A percentile compares a stretch with the other conserved stretches of the same genome.
Conservation (phyloP, 1,140 invertebrate species). For the Rhagoletis zephyria region DNA sequence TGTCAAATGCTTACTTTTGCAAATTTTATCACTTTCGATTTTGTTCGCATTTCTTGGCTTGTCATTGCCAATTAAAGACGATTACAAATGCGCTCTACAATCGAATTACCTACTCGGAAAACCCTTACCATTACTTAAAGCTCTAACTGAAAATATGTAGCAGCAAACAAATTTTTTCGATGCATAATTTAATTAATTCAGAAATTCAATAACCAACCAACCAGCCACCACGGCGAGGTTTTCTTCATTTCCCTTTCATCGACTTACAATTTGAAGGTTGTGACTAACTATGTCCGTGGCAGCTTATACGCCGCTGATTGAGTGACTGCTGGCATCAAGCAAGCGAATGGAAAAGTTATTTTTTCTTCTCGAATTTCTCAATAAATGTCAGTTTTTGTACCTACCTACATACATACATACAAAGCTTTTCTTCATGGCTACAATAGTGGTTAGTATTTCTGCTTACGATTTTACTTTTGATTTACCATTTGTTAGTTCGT, state of each 20-base stretch:
- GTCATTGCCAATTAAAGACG: neutral
- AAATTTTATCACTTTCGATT: neutral
- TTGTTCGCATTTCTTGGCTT: neutral
- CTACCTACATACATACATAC: no score
- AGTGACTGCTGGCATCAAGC: neutral
- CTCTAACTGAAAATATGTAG: neutral
- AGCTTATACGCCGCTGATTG: neutral
- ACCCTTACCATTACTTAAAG: neutral
- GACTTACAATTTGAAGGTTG: neutral
- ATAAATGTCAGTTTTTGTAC: neutral
- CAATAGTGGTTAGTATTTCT: neutral
- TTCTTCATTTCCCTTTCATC: neutral
- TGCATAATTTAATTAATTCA: neutral
- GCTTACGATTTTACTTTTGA: conserved; percentile 8
- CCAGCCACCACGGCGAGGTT: neutral
- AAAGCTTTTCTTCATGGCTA: neutral
- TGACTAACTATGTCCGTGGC: neutral
- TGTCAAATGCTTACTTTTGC: no score
- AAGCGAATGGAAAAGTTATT: neutral
- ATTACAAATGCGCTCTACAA: neutral
- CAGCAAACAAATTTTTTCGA: neutral
- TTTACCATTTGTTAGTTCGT: neutral
- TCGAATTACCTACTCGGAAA: no score
- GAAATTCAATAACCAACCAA: neutral
- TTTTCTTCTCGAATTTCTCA: neutral